Evolutionary conservation across 1,140 invertebrate species (phyloP).

Genomic region (Ostrea edulis): DNA sequence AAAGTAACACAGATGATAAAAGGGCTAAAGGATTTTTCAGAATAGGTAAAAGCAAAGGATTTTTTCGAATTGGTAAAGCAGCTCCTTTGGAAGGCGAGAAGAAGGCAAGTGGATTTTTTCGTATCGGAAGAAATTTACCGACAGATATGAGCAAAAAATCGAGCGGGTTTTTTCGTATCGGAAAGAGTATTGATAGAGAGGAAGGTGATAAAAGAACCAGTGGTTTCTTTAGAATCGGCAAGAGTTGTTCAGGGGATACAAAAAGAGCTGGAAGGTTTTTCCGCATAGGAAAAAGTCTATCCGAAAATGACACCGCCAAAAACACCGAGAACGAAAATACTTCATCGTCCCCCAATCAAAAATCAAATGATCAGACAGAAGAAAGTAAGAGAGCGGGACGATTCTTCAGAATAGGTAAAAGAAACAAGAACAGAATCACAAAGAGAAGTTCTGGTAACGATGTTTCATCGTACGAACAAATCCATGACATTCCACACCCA

Average conservation of each 20-base stretch:
- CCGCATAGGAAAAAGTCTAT: background rate
- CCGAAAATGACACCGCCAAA: background rate
- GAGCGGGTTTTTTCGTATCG: slow-evolving; percentile 55
- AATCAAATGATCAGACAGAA: background rate
- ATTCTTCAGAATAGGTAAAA: slow-evolving; percentile 56
- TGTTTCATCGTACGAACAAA: slow-evolving; percentile 28
- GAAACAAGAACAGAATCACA: background rate
- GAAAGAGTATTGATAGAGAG: slow-evolving; percentile 37
- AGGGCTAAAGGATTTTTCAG: slow-evolving; percentile 11
- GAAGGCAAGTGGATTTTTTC: slow-evolving; percentile 48
- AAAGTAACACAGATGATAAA: slow-evolving; percentile 37
- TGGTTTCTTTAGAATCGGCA: slow-evolving; percentile 26
- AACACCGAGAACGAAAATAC: background rate
- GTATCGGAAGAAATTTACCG: slow-evolving; percentile 46
- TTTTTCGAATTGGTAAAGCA: slow-evolving; percentile 15
- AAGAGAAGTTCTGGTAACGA: background rate
- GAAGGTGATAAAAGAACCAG: slow-evolving; percentile 6
- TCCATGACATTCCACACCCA: background rate
- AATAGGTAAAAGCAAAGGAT: slow-evolving; percentile 9
- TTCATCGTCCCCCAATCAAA: background rate
- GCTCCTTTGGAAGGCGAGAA: slow-evolving; percentile 34
- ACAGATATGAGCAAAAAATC: slow-evolving; percentile 30
- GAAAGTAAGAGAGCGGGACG: slow-evolving; percentile 20
- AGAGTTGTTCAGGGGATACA: slow-evolving; percentile 51
- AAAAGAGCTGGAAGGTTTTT: slow-evolving; percentile 46